Base-by-base conservation (phyloP, 2,797 vertebrate species). In the Pipistrellus kuhlii region DNA sequence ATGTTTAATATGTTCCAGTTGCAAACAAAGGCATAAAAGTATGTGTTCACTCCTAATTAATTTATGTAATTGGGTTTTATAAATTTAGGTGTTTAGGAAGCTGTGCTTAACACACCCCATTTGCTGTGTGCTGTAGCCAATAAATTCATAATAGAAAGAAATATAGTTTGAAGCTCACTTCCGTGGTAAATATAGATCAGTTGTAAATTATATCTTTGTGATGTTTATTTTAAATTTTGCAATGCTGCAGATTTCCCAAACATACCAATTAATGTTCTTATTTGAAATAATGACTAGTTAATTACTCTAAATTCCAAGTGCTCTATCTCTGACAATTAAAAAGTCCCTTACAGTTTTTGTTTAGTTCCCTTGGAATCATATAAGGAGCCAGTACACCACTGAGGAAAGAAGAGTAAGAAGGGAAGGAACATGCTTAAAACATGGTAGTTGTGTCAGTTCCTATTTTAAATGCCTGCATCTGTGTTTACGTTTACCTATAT, bases 221-320 rank as follows among this genome's bases (percentile, higher is more conserved):
- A 96, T 98, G 98, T 98, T 98, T 98, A 98, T 98, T 98, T 98
- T 98, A 98, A 98, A 98, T 98, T 98, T 98, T 98, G 98, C 98
- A 98, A 38, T 97, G 97, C 97, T 98, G 98, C 98, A 98, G 97
- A 96, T 98, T 98, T 98, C 97, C 95, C 96, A 95, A 98, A 97
- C 97, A 88, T 98, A 97, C 97, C 98, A 98, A 98, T 98, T 98
- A 98, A 98, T 96, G 97, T 96, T 97, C 97, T 98, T 98, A 98
- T 96, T 98, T 53, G 0, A 98, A 98, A 97, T 98, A 98, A 98
- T 98, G 98, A 98, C 97, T 98, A 98, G 97, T 98, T 98, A 98
- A 98, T 98, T 98, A 94, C 95, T 96, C 77, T 98, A 98, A 98
- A 97, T 97, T 97, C 96, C 93, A 96, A 97, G 94, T 97, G 91